A percentile compares a stretch with the other conserved stretches of the same genome.
Conservation (phyloP, 53 echinoderm and acorn worm genomes). For the Holothuria leucospilota region DNA sequence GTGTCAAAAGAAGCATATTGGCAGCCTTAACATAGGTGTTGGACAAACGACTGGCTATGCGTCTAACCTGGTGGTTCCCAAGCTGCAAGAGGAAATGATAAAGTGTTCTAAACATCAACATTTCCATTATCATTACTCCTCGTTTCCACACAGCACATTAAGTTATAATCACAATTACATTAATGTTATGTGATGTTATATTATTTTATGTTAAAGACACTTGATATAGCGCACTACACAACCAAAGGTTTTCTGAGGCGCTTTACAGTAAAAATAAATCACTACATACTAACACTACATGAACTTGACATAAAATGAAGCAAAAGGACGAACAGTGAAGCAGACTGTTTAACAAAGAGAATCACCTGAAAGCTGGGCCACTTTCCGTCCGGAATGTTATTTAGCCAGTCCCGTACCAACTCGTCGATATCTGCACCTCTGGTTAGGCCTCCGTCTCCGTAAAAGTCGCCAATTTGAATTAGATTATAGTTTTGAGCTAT, state of each 20-base stretch:
- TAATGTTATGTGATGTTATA: too few species aligned
- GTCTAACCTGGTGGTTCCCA: conserved; percentile 77
- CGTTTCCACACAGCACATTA: too few species aligned
- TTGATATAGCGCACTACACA: too few species aligned
- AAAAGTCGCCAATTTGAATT: conserved; percentile 66
- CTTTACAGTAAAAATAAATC: too few species aligned
- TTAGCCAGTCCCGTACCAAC: conserved; percentile 69
- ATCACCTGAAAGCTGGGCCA: conserved; percentile 88
- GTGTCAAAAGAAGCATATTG: conserved; percentile 85
- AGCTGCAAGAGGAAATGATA: conserved; percentile 51
- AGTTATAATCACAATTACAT: too few species aligned
- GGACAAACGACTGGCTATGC: conserved; percentile 83
- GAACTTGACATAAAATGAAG: too few species aligned
- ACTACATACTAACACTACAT: too few species aligned
- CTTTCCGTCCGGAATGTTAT: conserved; percentile 56
- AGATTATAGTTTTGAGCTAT: conserved; percentile 86
- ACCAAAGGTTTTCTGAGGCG: too few species aligned
- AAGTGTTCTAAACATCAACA: neutral
- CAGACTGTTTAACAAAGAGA: too few species aligned
- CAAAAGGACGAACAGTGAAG: too few species aligned
- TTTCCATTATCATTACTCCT: too few species aligned
- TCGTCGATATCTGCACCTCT: conserved; percentile 73
- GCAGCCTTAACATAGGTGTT: conserved; percentile 57
- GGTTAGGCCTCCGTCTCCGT: conserved; percentile 49
- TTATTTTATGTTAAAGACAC: too few species aligned